Conservation (phyloP, 2,888 invertebrate genomes). For the Melieria omissa region DNA sequence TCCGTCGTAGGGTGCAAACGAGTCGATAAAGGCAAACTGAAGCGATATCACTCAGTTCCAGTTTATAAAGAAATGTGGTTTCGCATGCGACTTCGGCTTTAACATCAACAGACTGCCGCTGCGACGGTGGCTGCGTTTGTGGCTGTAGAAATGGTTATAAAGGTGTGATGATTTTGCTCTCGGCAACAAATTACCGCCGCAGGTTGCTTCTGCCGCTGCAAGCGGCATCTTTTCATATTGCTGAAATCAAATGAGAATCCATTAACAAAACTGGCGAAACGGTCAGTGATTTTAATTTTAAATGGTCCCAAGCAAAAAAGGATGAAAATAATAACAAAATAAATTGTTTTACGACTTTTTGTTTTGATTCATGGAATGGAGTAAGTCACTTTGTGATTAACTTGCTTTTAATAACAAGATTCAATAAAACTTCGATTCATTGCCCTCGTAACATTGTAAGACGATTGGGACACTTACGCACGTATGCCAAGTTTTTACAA, state of each 20-base stretch:
- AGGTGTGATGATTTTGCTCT: slow-evolving; percentile 52
- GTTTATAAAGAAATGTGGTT: too few relatives aligned
- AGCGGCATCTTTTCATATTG: slow-evolving; percentile 49
- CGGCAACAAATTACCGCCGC: slow-evolving; percentile 53
- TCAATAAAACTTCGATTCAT: background rate
- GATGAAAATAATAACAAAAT: background rate
- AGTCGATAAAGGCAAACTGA: too few relatives aligned
- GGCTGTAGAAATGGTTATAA: slow-evolving; percentile 30
- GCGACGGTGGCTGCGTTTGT: too few relatives aligned
- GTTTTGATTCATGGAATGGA: slow-evolving; percentile 1
- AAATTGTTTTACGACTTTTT: slow-evolving; percentile 1
- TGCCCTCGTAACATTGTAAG: too few relatives aligned
- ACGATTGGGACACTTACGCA: too few relatives aligned
- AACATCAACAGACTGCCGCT: too few relatives aligned
- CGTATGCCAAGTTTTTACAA: too few relatives aligned
- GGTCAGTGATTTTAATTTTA: slow-evolving; percentile 41
- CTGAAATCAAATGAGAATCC: slow-evolving; percentile 45
- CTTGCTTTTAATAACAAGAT: slow-evolving; percentile 16
- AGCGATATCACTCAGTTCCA: too few relatives aligned
- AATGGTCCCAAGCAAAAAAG: slow-evolving; percentile 15
- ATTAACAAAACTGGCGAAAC: slow-evolving; percentile 42
- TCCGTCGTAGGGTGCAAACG: too few relatives aligned
- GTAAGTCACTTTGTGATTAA: slow-evolving; percentile 17
- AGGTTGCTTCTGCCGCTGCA: slow-evolving; percentile 46
- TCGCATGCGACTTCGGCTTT: too few relatives aligned